Evolutionary conservation across 1,140 invertebrate genomes (phyloP).

Genomic region (Nasonia vitripennis): DNA sequence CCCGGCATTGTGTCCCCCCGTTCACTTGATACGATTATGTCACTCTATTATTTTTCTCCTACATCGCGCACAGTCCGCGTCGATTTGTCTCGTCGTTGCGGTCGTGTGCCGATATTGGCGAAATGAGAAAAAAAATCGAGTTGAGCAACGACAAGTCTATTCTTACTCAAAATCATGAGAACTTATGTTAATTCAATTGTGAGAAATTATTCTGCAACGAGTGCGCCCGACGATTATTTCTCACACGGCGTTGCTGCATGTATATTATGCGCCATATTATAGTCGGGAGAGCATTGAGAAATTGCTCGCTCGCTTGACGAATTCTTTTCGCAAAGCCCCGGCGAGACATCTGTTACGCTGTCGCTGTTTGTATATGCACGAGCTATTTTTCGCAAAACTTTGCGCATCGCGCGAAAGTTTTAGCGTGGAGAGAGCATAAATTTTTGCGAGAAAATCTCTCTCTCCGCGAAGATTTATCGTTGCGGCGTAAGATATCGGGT

Average conservation of each 20-base stretch:
- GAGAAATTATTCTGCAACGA: conserved; percentile 31
- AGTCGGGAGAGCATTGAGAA: neutral
- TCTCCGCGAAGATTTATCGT: neutral
- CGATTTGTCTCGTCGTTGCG: neutral
- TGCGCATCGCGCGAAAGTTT: neutral
- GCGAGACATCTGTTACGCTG: neutral
- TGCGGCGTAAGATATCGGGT: conserved; percentile 2
- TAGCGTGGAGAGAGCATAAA: neutral
- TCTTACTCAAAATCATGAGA: conserved; percentile 41
- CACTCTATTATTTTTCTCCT: neutral
- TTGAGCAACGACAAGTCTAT: conserved; percentile 5
- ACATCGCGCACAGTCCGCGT: neutral
- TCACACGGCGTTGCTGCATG: neutral
- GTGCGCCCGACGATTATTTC: conserved; percentile 27
- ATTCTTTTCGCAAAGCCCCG: neutral
- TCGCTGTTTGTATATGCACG: neutral
- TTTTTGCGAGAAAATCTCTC: neutral
- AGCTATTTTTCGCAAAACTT: neutral
- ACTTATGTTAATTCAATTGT: conserved; percentile 39
- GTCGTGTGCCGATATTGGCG: neutral
- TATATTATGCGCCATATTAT: neutral
- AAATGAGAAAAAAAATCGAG: neutral
- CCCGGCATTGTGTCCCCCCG: neutral
- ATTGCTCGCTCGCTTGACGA: neutral
- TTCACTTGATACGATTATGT: conserved; percentile 1